Evolutionary conservation across 2,888 invertebrate species (phyloP).

Genomic region (Eristalis intricaria): DNA sequence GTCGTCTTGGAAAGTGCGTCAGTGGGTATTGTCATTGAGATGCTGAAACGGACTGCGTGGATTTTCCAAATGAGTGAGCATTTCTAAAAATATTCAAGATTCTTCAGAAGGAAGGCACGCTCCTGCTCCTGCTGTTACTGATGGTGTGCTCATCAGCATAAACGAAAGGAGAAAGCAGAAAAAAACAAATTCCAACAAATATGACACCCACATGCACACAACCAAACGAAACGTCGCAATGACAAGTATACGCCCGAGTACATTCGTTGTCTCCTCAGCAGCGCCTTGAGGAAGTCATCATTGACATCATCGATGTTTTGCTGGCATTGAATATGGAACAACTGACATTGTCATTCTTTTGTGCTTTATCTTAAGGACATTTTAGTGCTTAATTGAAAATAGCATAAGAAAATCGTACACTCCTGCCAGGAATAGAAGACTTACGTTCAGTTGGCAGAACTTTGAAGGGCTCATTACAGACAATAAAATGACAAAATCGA

Average conservation of each 20-base stretch:
- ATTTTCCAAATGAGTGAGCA: constrained; percentile 55
- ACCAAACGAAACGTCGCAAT: background rate
- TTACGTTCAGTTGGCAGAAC: background rate
- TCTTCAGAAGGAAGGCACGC: constrained; percentile 15
- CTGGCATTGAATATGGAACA: constrained; percentile 52
- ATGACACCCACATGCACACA: background rate
- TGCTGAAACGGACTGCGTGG: constrained; percentile 15
- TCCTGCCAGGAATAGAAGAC: background rate
- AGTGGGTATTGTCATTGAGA: background rate
- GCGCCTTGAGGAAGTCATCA: constrained; percentile 32
- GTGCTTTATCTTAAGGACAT: constrained; percentile 42
- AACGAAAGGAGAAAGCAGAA: background rate
- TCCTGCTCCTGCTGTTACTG: background rate
- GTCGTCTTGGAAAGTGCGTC: background rate
- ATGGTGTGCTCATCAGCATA: background rate
- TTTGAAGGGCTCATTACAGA: background rate
- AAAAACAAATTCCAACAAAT: background rate
- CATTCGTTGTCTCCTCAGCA: constrained; percentile 14
- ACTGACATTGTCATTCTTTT: constrained; percentile 41
- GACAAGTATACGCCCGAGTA: background rate
- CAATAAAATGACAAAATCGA: background rate
- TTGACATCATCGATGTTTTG: constrained; percentile 14
- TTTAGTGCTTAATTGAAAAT: constrained; percentile 52
- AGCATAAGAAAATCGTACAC: constrained; percentile 20
- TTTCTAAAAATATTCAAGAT: constrained; percentile 55